A percentile compares a stretch with the other conserved stretches of the same genome.
phyloP scores from a whole-genome alignment of 2,888 invertebrate species.

The Parnassius orleans region DNA sequence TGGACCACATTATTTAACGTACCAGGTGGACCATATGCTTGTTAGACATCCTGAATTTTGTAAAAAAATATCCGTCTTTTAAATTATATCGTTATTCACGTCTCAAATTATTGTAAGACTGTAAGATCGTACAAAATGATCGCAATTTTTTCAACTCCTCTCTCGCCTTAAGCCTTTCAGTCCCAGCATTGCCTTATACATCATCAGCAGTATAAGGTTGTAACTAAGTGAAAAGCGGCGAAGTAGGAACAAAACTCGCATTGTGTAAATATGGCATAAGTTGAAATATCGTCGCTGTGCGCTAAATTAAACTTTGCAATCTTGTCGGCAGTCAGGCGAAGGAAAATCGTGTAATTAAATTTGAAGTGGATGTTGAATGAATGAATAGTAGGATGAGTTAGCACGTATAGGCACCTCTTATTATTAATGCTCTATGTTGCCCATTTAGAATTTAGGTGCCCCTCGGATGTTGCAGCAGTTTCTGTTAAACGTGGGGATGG shows the following conservation, averaged over 20 bases:
- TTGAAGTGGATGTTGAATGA: no score
- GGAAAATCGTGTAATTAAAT: no score
- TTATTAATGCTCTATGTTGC: not conserved
- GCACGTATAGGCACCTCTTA: no score
- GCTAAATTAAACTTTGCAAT: not conserved
- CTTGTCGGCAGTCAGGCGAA: no score
- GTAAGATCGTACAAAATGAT: slow-evolving; percentile 10
- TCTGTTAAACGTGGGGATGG: slow-evolving; percentile 88
- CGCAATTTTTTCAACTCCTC: slow-evolving; percentile 14
- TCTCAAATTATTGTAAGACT: not conserved
- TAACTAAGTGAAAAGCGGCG: not conserved
- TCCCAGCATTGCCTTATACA: slow-evolving; percentile 18
- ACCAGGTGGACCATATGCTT: not conserved
- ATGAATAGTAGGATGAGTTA: no score
- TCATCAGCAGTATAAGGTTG: slow-evolving; percentile 19
- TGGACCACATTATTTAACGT: no score
- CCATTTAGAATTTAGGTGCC: slow-evolving; percentile 85
- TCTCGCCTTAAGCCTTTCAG: slow-evolving; percentile 21
- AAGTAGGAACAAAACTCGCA: slow-evolving; percentile 5
- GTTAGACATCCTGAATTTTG: slow-evolving; percentile 7
- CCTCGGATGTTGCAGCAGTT: no score
- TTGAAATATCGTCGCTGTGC: not conserved
- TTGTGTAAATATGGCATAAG: not conserved
- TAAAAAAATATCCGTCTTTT: not conserved
- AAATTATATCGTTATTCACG: no score